A percentile compares a stretch with the other conserved stretches of the same genome.
phyloP scores from a whole-genome alignment of 2,888 invertebrate genomes.

The Macrophya alboannulata region DNA sequence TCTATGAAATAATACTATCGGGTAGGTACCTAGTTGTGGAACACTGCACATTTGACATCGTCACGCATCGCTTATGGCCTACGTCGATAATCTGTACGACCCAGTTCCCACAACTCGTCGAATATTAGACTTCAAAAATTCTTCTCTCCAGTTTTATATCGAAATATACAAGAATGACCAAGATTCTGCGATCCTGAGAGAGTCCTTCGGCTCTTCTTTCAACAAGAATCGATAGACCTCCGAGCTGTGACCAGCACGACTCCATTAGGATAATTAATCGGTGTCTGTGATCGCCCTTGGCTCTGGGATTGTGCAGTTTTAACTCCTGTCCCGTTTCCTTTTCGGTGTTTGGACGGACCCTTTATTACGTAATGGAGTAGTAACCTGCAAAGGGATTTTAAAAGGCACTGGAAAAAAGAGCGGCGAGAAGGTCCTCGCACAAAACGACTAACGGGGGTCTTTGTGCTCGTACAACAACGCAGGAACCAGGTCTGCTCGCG shows the following conservation, averaged over 20 bases:
- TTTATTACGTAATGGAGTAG: not conserved
- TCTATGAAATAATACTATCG: not conserved
- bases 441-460: not conserved
- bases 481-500: not conserved
- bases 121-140: not conserved
- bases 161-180: no score
- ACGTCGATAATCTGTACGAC: conserved; percentile 43
- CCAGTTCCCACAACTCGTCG: conserved; percentile 22
- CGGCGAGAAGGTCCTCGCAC: not conserved
- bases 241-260: not conserved
- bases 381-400: not conserved
- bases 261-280: conserved; percentile 17
- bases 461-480: not conserved
- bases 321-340: not conserved
- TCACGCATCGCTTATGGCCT: conserved; percentile 25
- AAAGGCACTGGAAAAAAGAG: not conserved
- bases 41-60: not conserved
- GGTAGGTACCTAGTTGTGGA: not conserved
- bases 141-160: no score
- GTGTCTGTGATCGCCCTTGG: not conserved
- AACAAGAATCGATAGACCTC: not conserved
- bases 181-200: no score
- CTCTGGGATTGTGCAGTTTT: not conserved
- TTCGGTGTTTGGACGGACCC: not conserved
- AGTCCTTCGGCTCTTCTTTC: not conserved